phyloP scores from a whole-genome alignment of 2,888 invertebrate species.

The Hirtodrosophila alboralis region DNA sequence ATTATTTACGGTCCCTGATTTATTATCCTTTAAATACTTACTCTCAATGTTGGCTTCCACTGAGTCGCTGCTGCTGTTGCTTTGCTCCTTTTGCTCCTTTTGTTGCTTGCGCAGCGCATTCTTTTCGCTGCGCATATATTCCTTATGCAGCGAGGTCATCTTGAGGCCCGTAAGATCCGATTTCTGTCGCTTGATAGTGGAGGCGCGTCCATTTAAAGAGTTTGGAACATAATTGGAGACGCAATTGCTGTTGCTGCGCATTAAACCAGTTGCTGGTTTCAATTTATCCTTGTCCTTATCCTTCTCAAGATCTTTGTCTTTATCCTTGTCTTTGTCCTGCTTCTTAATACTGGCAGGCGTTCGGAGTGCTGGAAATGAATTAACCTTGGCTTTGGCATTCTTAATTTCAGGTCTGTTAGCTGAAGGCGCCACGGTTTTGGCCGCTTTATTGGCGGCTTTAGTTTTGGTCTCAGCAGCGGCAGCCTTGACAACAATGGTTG shows the following conservation, averaged over 20 bases:
- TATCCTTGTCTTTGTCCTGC: constrained; percentile 43
- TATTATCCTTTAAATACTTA: constrained; percentile 27
- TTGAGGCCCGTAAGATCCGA: constrained; percentile 87
- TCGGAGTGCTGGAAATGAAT: constrained; percentile 77
- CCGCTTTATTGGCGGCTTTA: constrained; percentile 27
- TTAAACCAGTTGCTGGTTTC: background rate
- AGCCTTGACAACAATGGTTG: constrained; percentile 2
- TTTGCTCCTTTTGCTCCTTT: constrained; percentile 54
- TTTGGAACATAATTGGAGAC: constrained; percentile 8
- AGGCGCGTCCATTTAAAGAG: constrained; percentile 57
- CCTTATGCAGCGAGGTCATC: constrained; percentile 84
- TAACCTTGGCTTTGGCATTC: constrained; percentile 83
- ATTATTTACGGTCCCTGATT: too few species aligned
- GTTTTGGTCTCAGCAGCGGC: constrained; percentile 8
- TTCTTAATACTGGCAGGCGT: constrained; percentile 33
- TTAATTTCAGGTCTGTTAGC: constrained; percentile 79
- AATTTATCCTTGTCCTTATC: constrained; percentile 25
- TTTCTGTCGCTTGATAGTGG: constrained; percentile 85
- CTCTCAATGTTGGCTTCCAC: constrained; percentile 66
- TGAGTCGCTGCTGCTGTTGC: constrained; percentile 42
- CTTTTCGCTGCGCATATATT: constrained; percentile 84
- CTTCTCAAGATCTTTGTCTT: constrained; percentile 15
- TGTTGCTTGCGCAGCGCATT: constrained; percentile 71
- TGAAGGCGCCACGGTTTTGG: constrained; percentile 39
- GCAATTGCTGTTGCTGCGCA: constrained; percentile 36